phyloP scores from a whole-genome alignment of 2,888 invertebrate genomes.

The Bedellia somnulentella region DNA sequence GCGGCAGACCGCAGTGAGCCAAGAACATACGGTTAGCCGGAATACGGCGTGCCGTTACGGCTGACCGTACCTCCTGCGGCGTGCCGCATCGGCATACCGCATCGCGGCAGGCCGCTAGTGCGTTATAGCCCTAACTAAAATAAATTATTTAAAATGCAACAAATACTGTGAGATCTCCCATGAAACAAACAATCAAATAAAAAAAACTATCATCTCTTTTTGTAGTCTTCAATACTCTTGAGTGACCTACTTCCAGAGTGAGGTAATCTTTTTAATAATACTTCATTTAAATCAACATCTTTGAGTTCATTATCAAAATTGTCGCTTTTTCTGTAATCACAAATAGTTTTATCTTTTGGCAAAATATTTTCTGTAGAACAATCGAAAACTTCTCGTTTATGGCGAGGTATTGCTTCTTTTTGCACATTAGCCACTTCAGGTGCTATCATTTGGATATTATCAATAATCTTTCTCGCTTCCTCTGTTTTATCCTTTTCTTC shows the following conservation, averaged over 20 bases:
- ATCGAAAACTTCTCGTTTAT: constrained; percentile 36
- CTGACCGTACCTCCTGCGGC: no score
- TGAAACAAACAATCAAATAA: not conserved
- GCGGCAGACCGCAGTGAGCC: no score
- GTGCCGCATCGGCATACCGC: no score
- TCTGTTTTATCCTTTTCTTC: no score
- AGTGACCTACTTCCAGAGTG: constrained; percentile 31
- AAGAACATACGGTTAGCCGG: no score
- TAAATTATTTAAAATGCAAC: constrained; percentile 1
- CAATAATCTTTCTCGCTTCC: no score
- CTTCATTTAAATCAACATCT: constrained; percentile 23
- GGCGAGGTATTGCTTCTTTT: constrained; percentile 14
- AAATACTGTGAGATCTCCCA: not conserved
- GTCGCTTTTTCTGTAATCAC: no score
- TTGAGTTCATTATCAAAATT: constrained; percentile 13
- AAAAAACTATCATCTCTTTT: constrained; percentile 14
- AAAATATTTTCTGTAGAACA: constrained; percentile 24
- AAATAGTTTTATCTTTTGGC: constrained; percentile 28
- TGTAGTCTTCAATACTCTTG: constrained; percentile 25
- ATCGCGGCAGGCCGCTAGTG: no score
- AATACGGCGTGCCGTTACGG: no score
- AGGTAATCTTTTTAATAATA: constrained; percentile 23
- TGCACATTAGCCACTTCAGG: no score
- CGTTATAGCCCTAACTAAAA: no score
- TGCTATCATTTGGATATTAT: no score